Evolutionary conservation across 2,888 invertebrate genomes (phyloP).

Genomic region (Archaeoteleia sp.): DNA sequence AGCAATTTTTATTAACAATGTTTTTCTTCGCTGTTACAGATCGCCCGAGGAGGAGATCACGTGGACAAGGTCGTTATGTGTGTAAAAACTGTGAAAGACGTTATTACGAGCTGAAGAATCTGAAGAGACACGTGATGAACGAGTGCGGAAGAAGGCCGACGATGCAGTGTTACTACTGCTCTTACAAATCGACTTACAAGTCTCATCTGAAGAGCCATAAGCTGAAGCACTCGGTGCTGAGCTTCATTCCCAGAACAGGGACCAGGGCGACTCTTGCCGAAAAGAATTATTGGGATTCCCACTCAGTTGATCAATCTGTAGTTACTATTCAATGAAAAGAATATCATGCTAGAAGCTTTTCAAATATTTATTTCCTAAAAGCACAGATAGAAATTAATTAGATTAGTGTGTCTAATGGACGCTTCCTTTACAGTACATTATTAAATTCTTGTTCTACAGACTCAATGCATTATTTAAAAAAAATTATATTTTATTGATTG

Average conservation of each 20-base stretch:
- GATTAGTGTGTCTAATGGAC: too few relatives aligned
- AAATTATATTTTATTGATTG: too few relatives aligned
- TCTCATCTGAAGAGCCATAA: conserved; percentile 69
- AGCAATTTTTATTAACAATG: not conserved
- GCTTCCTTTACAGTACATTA: too few relatives aligned
- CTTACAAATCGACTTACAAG: conserved; percentile 75
- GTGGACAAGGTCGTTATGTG: conserved; percentile 68
- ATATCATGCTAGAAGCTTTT: too few relatives aligned
- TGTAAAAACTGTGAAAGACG: conserved; percentile 77
- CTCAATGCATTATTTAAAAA: too few relatives aligned
- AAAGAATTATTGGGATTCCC: not conserved
- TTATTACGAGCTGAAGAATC: conserved; percentile 77
- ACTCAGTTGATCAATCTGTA: too few relatives aligned
- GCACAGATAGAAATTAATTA: too few relatives aligned
- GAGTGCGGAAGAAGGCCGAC: conserved; percentile 76
- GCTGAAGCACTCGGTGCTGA: conserved; percentile 39
- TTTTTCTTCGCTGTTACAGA: conserved; percentile 48
- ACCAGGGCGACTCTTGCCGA: too few relatives aligned
- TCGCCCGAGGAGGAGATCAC: conserved; percentile 58
- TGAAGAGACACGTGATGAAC: conserved; percentile 76
- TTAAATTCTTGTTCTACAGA: too few relatives aligned
- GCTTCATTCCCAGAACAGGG: too few relatives aligned
- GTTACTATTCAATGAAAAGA: too few relatives aligned
- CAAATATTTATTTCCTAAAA: too few relatives aligned
- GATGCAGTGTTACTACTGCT: conserved; percentile 71